Conservation (phyloP, 1,140 invertebrate species). For the Pseudobourletiella spinata region DNA sequence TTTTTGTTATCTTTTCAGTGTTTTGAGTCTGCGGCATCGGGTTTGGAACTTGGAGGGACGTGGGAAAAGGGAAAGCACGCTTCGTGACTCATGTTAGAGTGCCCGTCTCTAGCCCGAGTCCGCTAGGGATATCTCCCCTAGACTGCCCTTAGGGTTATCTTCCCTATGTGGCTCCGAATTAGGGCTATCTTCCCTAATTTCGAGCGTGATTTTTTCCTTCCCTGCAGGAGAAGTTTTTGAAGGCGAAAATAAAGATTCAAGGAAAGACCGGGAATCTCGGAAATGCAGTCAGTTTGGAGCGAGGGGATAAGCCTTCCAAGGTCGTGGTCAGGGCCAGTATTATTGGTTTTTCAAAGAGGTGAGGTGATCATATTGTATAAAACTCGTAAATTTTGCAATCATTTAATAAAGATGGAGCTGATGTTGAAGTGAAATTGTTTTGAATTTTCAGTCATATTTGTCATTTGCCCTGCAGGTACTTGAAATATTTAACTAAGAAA, state of each 20-base stretch:
- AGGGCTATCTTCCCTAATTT: constrained; percentile 39
- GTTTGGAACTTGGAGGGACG: no score
- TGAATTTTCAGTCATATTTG: not conserved
- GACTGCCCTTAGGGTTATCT: not conserved
- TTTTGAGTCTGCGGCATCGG: not conserved
- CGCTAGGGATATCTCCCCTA: constrained; percentile 37
- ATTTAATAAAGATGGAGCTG: no score
- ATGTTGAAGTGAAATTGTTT: no score
- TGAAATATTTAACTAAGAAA: constrained; percentile 99
- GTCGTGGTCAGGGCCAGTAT: constrained; percentile 78
- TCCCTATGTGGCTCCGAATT: constrained; percentile 17
- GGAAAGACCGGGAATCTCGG: constrained; percentile 94
- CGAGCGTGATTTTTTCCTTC: constrained; percentile 30
- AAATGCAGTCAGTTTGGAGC: constrained; percentile 74
- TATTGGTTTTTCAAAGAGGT: constrained; percentile 92
- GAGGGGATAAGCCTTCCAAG: constrained; percentile 73
- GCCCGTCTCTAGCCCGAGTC: constrained; percentile 42
- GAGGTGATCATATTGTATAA: no score
- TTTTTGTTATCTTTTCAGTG: not conserved
- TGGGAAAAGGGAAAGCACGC: not conserved
- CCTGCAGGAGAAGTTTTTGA: constrained; percentile 87
- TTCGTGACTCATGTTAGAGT: constrained; percentile 37
- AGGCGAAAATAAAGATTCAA: constrained; percentile 88
- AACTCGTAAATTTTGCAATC: no score
- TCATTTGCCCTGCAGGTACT: constrained; percentile 56